phyloP scores from a whole-genome alignment of 2,113 vertebrate genomes.

The Emydura subglobosa region DNA sequence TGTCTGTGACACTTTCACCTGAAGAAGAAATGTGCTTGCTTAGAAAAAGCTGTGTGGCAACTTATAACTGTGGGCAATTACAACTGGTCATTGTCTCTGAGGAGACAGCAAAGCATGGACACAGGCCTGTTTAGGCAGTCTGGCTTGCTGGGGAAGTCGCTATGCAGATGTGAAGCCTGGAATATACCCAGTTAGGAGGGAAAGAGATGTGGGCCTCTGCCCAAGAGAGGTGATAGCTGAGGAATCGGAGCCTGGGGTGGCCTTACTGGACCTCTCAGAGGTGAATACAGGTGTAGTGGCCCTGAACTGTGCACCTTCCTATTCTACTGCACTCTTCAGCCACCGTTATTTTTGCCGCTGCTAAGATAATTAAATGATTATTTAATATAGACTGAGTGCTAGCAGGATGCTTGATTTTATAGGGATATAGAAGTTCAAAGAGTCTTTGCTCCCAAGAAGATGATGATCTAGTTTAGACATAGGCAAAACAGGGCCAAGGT shows the following conservation, averaged over 20 bases:
- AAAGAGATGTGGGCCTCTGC: neutral
- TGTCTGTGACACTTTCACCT: neutral
- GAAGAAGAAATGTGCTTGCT: neutral
- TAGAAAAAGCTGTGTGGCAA: neutral
- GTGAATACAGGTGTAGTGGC: neutral
- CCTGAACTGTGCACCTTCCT: neutral
- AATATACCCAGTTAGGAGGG: neutral
- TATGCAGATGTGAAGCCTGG: neutral
- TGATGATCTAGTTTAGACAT: neutral
- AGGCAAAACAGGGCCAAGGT: neutral
- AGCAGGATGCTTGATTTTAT: neutral
- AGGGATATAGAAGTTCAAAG: neutral
- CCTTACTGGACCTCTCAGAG: neutral
- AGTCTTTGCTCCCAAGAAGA: neutral
- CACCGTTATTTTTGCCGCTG: accelerated
- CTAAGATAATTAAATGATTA: neutral
- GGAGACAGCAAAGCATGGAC: neutral
- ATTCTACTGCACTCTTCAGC: neutral
- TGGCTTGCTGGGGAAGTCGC: neutral
- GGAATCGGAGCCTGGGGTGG: too few relatives aligned
- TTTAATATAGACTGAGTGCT: neutral
- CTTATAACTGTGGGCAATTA: neutral
- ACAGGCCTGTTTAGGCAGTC: neutral
- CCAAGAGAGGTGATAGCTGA: neutral
- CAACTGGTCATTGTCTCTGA: neutral